Evolutionary conservation across 2,888 invertebrate species (phyloP), one percentile per base, ranked within the genome.

Genomic region (Leucania comma): DNA sequence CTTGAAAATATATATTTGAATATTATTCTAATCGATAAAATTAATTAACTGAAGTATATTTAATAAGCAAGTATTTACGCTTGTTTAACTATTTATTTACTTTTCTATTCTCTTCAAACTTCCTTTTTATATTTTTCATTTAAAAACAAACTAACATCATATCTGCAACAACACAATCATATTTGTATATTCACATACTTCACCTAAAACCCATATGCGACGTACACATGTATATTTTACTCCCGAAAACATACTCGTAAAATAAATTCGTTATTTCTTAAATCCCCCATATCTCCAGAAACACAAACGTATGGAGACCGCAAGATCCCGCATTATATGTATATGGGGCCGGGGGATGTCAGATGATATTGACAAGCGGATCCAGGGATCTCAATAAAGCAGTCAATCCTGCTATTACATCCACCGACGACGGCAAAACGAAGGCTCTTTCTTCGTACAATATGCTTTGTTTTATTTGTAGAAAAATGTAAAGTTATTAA

Each of bases 321-420:
- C 46, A 64, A 57, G 57, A 76, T 59, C 61, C 65, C 65, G 66
- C 74, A 77, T 68, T 75, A 70, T 76, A 74, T 73, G 71, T 57
- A 56, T 69, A 57, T 76, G 54, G 75, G 53, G 22, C 2, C 22
- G 32, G 26, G 75, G 67, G 59, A 51, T 71, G 81, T 77, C 84
- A 74, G 75, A 70, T 75, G 82, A 79, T 84, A 82, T 85, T 84
- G 86, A 85, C 85, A 85, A 54, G 65, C 73, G 22, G 53, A 80
- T 76, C 64, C 35, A 12, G 54, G 76, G 83, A 80, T 80, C 80
- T 73, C 73, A 81, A 80, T 83, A 85, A 83, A 85, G 75, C 79
- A 82, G 77, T 79, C 79, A 66, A 75, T 81, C 57, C 57, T 22
- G 54, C 57, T 62, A 68, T 70, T 62, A 84, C 67, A 80, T 53